A percentile compares a stretch with the other conserved stretches of the same genome.
phyloP scores from a whole-genome alignment of 2,888 invertebrate genomes.

The Thereva unica region DNA sequence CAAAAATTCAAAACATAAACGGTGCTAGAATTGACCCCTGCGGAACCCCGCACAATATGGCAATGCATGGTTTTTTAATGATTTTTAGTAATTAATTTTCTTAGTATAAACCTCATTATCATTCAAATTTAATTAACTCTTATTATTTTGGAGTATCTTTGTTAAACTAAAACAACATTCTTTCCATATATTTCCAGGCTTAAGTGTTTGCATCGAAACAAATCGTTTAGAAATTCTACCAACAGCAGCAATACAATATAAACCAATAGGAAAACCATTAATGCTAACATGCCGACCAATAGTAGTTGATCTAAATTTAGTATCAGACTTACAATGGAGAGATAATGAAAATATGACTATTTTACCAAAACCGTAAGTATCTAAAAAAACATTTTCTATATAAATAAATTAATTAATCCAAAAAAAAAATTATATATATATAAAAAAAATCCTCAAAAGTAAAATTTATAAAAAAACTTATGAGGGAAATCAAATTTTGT shows the following conservation, averaged over 20 bases:
- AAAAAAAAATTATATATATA: too few relatives aligned
- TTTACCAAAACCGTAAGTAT: constrained; percentile 68
- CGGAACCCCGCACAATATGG: too few relatives aligned
- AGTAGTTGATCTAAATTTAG: constrained; percentile 68
- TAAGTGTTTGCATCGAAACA: constrained; percentile 47
- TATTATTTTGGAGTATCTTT: background rate
- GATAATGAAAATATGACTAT: constrained; percentile 73
- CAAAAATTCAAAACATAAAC: too few relatives aligned
- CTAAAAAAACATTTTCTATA: background rate
- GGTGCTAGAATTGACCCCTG: too few relatives aligned
- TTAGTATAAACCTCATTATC: too few relatives aligned
- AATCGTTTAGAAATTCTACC: constrained; percentile 73
- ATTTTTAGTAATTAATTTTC: too few relatives aligned
- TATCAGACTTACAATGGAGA: constrained; percentile 78
- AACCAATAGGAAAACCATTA: constrained; percentile 74
- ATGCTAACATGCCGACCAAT: constrained; percentile 78
- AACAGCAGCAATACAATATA: constrained; percentile 68
- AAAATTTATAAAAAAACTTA: too few relatives aligned
- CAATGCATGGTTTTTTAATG: too few relatives aligned
- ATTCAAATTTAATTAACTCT: too few relatives aligned
- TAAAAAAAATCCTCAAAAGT: too few relatives aligned
- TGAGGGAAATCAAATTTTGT: too few relatives aligned
- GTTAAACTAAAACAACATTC: background rate
- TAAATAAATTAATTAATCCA: too few relatives aligned
- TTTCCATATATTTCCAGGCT: constrained; percentile 30